Evolutionary conservation across 23 tunicate genomes (phyloP), one percentile per base, ranked within the genome.

Genomic region (Aplidium turbinatum): DNA sequence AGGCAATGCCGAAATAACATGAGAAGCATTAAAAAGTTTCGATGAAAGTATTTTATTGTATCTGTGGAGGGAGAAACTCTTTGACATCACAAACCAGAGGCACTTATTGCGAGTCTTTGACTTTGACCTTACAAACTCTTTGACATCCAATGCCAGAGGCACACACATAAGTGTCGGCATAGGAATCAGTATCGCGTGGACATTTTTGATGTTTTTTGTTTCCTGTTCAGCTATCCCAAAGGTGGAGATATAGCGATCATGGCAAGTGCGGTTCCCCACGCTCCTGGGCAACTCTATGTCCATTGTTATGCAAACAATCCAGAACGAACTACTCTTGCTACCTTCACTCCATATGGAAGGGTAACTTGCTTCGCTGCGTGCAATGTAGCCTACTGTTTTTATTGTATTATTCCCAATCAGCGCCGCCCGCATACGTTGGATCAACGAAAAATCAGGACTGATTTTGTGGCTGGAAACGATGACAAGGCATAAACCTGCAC

Each of bases 321-420:
- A 1, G 56, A 71, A 0, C 71, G 83, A 0, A 91, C 82, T 7
- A 66, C 81, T 42, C 58, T 91, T 0, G 97, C 82, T 4, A 31
- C 79, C 2, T 91, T 91, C 72, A 84, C 97, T 3, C 97, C 97
- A 4, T 84, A 84, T 66, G 97, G 91, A 35, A 91, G 84, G 74
- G 97, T 84, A 31, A 18, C 78, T 47, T n/a, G 73, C 20, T 13
- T 4, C 23, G 19, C 9, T 42, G 9, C 13, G 48, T 9, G 13
- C 13, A 9, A 13, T 42, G 13, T 9, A 42, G 48, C 13, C 48
- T 42, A 9, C 9, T 13, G 13, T 42, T 42, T 42, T 9, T 13
- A 42, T 42, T 42, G 13, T 42, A 42, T 9, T 9, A 9, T 42
- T 42, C 13, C 48, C n/a, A n/a, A n/a, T n/a, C n/a, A n/a, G n/a